phyloP scores from a whole-genome alignment of 35 echinoderm and acorn worm genomes.

The Ptychodera flava region DNA sequence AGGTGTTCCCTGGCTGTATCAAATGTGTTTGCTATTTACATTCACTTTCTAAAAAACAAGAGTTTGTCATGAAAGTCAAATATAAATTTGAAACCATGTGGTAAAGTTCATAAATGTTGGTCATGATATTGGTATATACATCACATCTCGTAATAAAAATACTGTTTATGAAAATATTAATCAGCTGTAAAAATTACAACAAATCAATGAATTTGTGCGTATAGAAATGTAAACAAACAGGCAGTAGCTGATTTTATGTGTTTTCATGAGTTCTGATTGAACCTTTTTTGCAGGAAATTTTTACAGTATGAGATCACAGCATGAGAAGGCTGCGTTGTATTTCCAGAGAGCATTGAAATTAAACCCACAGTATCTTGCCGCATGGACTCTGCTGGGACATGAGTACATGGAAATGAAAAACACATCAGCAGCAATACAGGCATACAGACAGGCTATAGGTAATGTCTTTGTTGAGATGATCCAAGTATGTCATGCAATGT shows the following conservation, averaged over 20 bases:
- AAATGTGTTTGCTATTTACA: too few species aligned
- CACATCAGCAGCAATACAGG: conserved; percentile 93
- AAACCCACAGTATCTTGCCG: conserved; percentile 92
- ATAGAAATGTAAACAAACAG: background rate
- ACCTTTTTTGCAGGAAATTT: conserved; percentile 81
- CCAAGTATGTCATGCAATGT: too few species aligned
- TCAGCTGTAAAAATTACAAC: background rate
- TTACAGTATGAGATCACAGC: conserved; percentile 81
- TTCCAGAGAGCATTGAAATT: conserved; percentile 93
- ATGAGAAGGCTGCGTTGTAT: conserved; percentile 94
- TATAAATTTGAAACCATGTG: too few species aligned
- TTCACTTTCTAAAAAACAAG: too few species aligned
- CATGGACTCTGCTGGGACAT: conserved; percentile 97
- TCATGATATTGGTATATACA: too few species aligned
- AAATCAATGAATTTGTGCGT: background rate
- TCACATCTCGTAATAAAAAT: background rate
- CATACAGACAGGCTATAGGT: conserved; percentile 98
- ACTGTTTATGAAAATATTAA: background rate
- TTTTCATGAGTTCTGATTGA: too few species aligned
- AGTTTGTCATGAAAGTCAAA: too few species aligned
- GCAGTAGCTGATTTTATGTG: background rate
- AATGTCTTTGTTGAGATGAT: too few species aligned
- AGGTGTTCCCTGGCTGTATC: too few species aligned
- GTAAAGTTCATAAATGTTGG: too few species aligned
- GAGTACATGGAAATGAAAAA: conserved; percentile 99